phyloP scores from a whole-genome alignment of 2,113 vertebrate genomes.

The Aspidoscelis tigris region DNA sequence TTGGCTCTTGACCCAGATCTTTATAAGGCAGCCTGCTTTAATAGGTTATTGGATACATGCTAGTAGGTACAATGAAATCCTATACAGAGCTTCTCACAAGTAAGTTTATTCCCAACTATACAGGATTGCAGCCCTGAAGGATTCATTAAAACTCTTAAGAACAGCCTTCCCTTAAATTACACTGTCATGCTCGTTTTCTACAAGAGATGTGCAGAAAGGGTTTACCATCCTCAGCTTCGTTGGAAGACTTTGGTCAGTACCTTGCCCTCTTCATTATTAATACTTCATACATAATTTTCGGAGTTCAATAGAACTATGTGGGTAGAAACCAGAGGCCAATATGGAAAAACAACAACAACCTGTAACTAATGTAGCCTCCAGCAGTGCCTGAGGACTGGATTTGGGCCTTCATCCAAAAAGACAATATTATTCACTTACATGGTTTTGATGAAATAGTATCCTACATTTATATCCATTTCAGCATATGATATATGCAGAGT shows the following conservation, averaged over 20 bases:
- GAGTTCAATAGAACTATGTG: neutral
- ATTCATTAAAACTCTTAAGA: neutral
- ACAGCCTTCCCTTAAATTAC: neutral
- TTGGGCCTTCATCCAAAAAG: conserved; percentile 29
- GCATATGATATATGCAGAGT: conserved; percentile 33
- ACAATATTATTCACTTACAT: conserved; percentile 30
- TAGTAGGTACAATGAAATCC: neutral
- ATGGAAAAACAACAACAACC: neutral
- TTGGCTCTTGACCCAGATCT: neutral
- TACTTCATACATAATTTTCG: neutral
- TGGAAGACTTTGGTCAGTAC: neutral
- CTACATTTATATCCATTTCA: conserved; percentile 35
- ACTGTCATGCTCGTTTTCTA: neutral
- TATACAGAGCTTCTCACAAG: neutral
- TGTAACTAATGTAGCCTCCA: neutral
- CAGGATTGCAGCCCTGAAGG: neutral
- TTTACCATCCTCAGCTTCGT: neutral
- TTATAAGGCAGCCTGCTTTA: neutral
- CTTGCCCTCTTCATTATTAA: neutral
- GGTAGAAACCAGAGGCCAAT: conserved; percentile 23
- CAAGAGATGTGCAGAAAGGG: neutral
- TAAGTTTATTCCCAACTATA: neutral
- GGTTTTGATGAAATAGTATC: conserved; percentile 41
- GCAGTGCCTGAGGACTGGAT: conserved; percentile 31
- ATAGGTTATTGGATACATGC: neutral